Evolutionary conservation across 2,113 vertebrate species (phyloP), one percentile per base, ranked within the genome.

Genomic region (Corvus hawaiiensis): DNA sequence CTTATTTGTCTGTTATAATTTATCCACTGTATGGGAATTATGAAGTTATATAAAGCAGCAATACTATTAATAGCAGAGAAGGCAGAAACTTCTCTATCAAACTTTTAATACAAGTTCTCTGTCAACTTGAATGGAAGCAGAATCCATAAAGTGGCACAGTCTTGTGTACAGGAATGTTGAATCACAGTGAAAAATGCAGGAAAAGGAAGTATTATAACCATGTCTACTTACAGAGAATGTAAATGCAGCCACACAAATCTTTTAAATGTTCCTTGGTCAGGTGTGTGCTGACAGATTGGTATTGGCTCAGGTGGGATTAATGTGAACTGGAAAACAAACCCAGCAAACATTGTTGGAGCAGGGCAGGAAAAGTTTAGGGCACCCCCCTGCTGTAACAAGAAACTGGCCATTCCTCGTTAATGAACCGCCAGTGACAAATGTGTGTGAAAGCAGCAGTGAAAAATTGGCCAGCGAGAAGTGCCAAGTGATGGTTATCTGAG

Each of bases 1-100:
- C 64, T 94, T 95, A 84, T 94, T 97, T 97, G 77, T 93, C 92
- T 90, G 68, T 94, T 94, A 89, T n/a, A 92, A 88, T 91, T 96
- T 89, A 88, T 71, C 87, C 54, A 55, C 81, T 66, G 17, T 66
- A 97, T 71, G 61, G 37, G 90, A 90, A 80, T 81, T 63, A 35
- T 32, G 24, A 81, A 72, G 66, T 93, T 94, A 93, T 46, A 84
- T 92, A 96, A 97, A 95, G 51, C 82, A 90, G 30, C 28, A 82
- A 58, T 61, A 66, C 94, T 96, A 96, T 94, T 93, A 94, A 90
- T 93, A 96, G 81, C 79, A 86, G 78, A 88, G 58, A 87, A 89
- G 75, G 61, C 80, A 93, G 86, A 33, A 86, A 86, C 75, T 94
- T 93, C 43, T 85, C 51, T 80, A 90, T 94, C 80, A 88, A 81